Evolutionary conservation across 2,113 vertebrate genomes (phyloP).

Genomic region (Urocolius indicus): DNA sequence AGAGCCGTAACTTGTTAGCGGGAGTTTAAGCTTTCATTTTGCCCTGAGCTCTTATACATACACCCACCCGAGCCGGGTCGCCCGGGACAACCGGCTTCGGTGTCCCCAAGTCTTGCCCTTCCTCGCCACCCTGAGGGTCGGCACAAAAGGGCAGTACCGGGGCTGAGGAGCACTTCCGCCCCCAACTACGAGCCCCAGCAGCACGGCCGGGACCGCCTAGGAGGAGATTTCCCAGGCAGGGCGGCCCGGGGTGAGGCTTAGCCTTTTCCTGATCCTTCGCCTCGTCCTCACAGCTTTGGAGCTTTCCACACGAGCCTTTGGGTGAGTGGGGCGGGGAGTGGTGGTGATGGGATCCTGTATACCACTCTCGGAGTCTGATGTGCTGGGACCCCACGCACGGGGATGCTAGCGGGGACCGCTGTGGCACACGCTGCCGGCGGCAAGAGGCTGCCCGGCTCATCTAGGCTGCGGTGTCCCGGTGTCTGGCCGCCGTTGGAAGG

Average conservation of each 20-base stretch:
- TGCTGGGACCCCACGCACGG: not conserved
- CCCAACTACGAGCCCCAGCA: not conserved
- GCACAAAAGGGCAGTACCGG: not conserved
- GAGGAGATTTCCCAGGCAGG: not conserved
- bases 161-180: not conserved
- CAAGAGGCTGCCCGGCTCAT: not conserved
- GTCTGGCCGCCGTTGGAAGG: not conserved
- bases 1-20: not conserved
- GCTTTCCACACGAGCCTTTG: not conserved
- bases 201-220: not conserved
- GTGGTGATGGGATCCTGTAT: rapidly evolving
- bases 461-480: not conserved
- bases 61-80: not conserved
- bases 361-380: not conserved
- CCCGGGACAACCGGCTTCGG: too few relatives aligned
- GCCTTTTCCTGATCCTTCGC: not conserved
- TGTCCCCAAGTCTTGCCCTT: too few relatives aligned
- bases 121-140: too few relatives aligned
- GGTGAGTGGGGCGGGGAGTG: not conserved
- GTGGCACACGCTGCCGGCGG: too few relatives aligned
- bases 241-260: not conserved
- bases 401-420: too few relatives aligned
- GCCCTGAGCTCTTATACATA: too few relatives aligned
- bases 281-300: not conserved
- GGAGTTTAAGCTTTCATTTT: not conserved